Conservation (phyloP, 64 coral and sea anemone species). For the Montipora cactus region DNA sequence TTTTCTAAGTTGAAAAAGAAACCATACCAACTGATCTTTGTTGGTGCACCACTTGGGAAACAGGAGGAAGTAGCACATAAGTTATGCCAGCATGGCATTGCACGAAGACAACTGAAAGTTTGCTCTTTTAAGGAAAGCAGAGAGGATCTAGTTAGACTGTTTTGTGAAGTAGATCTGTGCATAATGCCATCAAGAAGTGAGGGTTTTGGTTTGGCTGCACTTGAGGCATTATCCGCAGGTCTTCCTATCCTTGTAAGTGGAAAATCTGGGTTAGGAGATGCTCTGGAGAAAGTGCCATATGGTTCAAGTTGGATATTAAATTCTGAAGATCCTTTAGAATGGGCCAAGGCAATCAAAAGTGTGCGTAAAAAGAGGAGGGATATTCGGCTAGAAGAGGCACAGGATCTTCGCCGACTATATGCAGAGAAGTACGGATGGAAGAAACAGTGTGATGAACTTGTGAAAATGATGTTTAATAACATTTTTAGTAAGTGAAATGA, state of each 20-base stretch:
- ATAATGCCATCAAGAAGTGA: slow-evolving; percentile 42
- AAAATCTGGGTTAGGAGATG: slow-evolving; percentile 13
- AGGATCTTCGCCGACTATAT: neutral
- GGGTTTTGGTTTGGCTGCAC: too few relatives aligned
- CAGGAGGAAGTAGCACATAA: neutral
- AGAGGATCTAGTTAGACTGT: neutral
- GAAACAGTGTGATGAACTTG: neutral
- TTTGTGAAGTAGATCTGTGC: slow-evolving; percentile 2
- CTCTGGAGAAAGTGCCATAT: neutral
- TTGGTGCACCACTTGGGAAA: too few relatives aligned
- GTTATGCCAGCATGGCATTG: neutral
- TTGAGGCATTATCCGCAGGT: too few relatives aligned
- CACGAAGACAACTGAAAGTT: neutral
- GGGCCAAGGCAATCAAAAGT: neutral
- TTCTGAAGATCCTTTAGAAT: neutral
- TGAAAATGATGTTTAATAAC: neutral
- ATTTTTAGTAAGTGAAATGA: neutral
- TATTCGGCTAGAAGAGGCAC: neutral
- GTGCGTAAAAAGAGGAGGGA: too few relatives aligned
- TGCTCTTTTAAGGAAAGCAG: slow-evolving; percentile 3
- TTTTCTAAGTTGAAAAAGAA: neutral
- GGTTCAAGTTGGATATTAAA: neutral
- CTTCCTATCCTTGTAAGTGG: neutral
- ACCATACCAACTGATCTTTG: neutral
- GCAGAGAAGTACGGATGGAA: neutral